A percentile compares a stretch with the other conserved stretches of the same genome.
phyloP scores from a whole-genome alignment of 2,797 vertebrate genomes.

The Brachyalestes nurse region DNA sequence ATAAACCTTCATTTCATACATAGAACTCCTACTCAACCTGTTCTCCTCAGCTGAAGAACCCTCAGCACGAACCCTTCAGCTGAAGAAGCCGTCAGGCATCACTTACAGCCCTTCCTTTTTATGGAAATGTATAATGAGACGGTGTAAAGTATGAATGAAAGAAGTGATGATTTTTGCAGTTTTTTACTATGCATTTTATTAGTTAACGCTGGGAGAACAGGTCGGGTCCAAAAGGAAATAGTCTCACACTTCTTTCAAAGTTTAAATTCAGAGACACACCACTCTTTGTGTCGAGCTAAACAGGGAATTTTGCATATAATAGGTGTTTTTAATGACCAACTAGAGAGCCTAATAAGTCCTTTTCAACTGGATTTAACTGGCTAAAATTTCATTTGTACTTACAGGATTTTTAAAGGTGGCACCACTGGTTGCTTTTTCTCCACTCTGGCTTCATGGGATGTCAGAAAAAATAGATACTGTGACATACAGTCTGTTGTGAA shows the following conservation, averaged over 20 bases:
- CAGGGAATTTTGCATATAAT: background rate
- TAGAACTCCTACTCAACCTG: background rate
- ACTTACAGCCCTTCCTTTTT: background rate
- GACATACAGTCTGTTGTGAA: too few relatives aligned
- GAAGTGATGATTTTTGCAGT: background rate
- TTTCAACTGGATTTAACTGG: too few relatives aligned
- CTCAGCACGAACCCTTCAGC: slow-evolving; percentile 5
- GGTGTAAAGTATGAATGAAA: slow-evolving; percentile 12
- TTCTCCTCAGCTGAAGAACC: slow-evolving; percentile 15
- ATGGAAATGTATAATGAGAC: background rate
- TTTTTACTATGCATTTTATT: background rate
- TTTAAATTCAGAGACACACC: background rate
- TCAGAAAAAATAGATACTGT: too few relatives aligned
- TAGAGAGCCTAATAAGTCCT: too few relatives aligned
- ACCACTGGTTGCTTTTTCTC: too few relatives aligned
- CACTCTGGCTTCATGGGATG: too few relatives aligned
- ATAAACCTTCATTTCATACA: background rate
- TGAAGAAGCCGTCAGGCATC: background rate
- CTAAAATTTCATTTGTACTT: too few relatives aligned
- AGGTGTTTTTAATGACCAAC: too few relatives aligned
- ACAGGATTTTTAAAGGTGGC: too few relatives aligned
- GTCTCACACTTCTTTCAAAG: background rate
- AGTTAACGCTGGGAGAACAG: background rate
- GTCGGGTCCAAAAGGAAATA: background rate
- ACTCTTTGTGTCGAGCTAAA: background rate